Conservation (phyloP, 1,140 invertebrate genomes). For the Eumeta japonica region DNA sequence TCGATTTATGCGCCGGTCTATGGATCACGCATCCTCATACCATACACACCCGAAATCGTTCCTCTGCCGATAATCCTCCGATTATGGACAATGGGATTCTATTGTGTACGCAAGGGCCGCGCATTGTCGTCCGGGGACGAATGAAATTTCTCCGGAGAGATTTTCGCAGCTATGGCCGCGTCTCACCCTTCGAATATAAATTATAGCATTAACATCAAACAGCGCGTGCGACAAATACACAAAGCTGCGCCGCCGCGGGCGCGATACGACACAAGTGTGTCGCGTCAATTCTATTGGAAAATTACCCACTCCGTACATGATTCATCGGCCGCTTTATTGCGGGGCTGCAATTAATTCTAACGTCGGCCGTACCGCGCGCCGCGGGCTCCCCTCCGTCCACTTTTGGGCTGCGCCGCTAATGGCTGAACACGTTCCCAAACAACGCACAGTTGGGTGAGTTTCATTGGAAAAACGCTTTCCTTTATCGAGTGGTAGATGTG, state of each 20-base stretch:
- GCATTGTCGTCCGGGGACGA: conserved; percentile 9
- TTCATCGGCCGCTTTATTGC: conserved; percentile 7
- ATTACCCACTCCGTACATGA: conserved; percentile 8
- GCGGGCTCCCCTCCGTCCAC: conserved; percentile 7
- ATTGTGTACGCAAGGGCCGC: conserved; percentile 12
- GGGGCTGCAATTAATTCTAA: conserved; percentile 11
- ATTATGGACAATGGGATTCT: conserved; percentile 17
- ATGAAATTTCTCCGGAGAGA: conserved; percentile 5
- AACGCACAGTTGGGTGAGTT: no score
- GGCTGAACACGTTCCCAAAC: no score
- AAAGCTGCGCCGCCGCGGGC: no score
- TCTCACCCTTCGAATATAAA: conserved; percentile 10
- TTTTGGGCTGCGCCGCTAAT: conserved; percentile 4
- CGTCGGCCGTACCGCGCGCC: not conserved
- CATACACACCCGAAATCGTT: no score
- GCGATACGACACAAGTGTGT: no score
- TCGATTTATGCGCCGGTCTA: no score
- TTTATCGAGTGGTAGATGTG: no score
- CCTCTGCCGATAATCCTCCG: conserved; percentile 11
- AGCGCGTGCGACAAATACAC: conserved; percentile 6
- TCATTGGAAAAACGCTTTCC: no score
- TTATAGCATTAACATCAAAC: conserved; percentile 10
- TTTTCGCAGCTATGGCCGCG: conserved; percentile 9
- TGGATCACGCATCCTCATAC: no score
- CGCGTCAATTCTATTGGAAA: conserved; percentile 4